These are phyloP conservation scores for Myoxocephalus aenaeus DNA, from an alignment of 2,797 vertebrate species.

Conservation along the genomic window DNA sequence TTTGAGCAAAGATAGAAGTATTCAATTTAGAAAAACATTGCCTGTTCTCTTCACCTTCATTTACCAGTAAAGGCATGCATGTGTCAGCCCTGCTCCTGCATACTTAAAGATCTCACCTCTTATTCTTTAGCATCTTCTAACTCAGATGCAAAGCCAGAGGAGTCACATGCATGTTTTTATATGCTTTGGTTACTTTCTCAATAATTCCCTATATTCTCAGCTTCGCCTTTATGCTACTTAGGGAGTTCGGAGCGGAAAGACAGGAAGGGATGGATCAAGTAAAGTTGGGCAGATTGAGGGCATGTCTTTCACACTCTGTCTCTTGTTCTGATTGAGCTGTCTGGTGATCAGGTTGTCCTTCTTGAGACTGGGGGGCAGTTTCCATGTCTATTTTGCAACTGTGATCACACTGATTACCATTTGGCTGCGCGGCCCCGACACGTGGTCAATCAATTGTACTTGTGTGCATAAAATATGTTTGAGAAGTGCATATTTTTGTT, in stretches of 20 bases:
- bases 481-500: conserved; percentile 9
- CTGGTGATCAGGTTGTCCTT: conserved; percentile 39
- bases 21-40: conserved; percentile 1
- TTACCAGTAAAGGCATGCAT: not conserved
- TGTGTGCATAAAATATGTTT: not conserved
- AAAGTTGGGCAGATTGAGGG: conserved; percentile 39
- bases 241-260: not conserved
- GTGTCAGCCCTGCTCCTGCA: not conserved
- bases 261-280: conserved; percentile 33
- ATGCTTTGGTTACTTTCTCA: conserved; percentile 16
- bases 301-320: conserved; percentile 40
- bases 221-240: conserved; percentile 10
- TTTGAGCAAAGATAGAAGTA: not conserved
- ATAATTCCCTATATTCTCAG: conserved; percentile 11
- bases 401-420: not conserved
- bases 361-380: conserved; percentile 37
- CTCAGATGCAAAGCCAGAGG: not conserved
- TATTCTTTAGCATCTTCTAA: not conserved
- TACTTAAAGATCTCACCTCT: not conserved
- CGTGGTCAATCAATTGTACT: not conserved
- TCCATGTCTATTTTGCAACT: not conserved
- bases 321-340: conserved; percentile 48
- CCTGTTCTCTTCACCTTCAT: not conserved
- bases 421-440: not conserved
- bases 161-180: conserved; percentile 4